Percentiles rank a stretch among this genome's conserved stretches.
These are phyloP conservation scores for Baccha elongata DNA, from an alignment of 2,888 invertebrate species.

Conservation along the genomic window DNA sequence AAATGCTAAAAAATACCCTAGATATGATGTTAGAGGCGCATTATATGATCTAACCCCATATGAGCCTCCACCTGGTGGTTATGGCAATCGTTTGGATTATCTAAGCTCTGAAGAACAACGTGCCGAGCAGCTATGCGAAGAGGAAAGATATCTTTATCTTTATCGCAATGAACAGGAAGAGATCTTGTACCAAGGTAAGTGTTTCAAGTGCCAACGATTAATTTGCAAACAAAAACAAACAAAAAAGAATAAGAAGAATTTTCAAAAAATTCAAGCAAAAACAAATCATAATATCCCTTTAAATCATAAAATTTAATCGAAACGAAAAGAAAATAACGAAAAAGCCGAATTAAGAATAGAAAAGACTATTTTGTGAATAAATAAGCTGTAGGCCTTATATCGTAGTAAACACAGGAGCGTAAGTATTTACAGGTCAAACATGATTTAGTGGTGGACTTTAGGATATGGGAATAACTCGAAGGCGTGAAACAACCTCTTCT, in stretches of 20 bases:
- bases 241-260: slow-evolving; percentile 36
- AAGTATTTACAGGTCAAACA: slow-evolving; percentile 62
- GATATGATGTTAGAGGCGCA: slow-evolving; percentile 97
- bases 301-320: slow-evolving; percentile 49
- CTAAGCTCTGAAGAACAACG: slow-evolving; percentile 89
- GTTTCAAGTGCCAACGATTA: slow-evolving; percentile 65
- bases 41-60: slow-evolving; percentile 91
- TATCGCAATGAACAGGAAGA: slow-evolving; percentile 94
- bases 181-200: slow-evolving; percentile 93
- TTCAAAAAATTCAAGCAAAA: slow-evolving; percentile 60
- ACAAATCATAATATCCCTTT: slow-evolving; percentile 67
- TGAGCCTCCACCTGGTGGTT: slow-evolving; percentile 91
- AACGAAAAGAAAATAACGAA: slow-evolving; percentile 24
- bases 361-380: slow-evolving; percentile 43
- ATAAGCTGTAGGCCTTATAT: slow-evolving; percentile 63
- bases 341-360: slow-evolving; percentile 6
- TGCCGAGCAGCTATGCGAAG: slow-evolving; percentile 96
- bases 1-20: slow-evolving; percentile 79
- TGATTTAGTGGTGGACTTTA: slow-evolving; percentile 17
- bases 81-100: slow-evolving; percentile 84
- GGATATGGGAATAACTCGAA: too few species aligned
- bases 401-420: slow-evolving; percentile 65
- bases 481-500: background rate
- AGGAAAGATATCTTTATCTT: slow-evolving; percentile 94
- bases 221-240: slow-evolving; percentile 33